Percentiles rank a stretch among this genome's conserved stretches.
phyloP scores from a whole-genome alignment of 2,113 vertebrate species.

The Scartelaos histophorus region DNA sequence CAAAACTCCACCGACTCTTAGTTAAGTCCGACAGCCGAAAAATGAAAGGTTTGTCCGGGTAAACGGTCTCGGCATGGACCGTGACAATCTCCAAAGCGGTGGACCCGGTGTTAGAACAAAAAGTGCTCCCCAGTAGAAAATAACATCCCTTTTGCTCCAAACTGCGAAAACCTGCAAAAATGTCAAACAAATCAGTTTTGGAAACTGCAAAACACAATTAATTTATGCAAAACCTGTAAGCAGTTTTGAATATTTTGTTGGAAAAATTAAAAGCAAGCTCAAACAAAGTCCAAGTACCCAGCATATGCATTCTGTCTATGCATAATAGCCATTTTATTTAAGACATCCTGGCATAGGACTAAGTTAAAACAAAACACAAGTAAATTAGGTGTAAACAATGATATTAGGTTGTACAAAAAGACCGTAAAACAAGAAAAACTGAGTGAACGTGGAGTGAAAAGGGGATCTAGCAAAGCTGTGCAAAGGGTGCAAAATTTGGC shows the following conservation, averaged over 20 bases:
- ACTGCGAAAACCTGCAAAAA: background rate
- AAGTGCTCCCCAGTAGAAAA: background rate
- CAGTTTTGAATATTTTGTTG: no score
- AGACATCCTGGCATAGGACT: background rate
- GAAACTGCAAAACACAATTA: background rate
- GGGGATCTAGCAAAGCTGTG: background rate
- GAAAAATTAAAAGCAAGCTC: no score
- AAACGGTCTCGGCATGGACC: slow-evolving; percentile 59
- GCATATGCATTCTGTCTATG: background rate
- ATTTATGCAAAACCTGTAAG: background rate
- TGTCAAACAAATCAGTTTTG: background rate
- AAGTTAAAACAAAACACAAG: background rate
- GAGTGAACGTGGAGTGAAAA: background rate
- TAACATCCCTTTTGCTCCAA: background rate
- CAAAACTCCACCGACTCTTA: slow-evolving; percentile 16
- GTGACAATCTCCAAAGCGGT: slow-evolving; percentile 48
- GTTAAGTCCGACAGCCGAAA: slow-evolving; percentile 13
- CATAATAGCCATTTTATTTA: background rate
- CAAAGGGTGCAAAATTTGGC: background rate
- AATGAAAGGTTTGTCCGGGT: slow-evolving; percentile 40
- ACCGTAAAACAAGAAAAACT: background rate
- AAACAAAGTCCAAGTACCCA: no score
- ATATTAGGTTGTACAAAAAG: background rate
- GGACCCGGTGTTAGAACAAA: slow-evolving; percentile 6
- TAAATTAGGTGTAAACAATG: no score